phyloP scores from a whole-genome alignment of 2,797 vertebrate genomes.

The Myripristis murdjan region DNA sequence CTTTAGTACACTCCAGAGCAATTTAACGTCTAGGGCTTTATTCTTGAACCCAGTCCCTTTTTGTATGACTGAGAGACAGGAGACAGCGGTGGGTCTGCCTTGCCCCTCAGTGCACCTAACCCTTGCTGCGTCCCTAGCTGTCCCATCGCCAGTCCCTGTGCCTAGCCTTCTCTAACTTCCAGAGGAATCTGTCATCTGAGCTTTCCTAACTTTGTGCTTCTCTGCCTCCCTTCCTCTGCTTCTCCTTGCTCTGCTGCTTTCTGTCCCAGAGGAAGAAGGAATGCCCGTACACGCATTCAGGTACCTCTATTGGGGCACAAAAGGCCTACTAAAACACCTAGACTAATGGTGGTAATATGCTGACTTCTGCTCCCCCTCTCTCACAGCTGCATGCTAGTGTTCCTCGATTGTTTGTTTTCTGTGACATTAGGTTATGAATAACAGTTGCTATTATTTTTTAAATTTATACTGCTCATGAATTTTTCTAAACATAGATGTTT shows the following conservation, averaged over 20 bases:
- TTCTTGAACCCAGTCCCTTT: slow-evolving; percentile 46
- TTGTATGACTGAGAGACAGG: slow-evolving; percentile 37
- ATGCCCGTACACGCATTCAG: slow-evolving; percentile 98
- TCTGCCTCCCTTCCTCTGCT: slow-evolving; percentile 91
- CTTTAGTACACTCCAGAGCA: slow-evolving; percentile 54
- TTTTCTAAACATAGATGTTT: slow-evolving; percentile 15
- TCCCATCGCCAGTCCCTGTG: slow-evolving; percentile 61
- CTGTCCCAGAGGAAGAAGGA: slow-evolving; percentile 99
- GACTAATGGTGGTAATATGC: slow-evolving; percentile 16
- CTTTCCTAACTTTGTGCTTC: slow-evolving; percentile 80
- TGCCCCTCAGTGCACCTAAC: slow-evolving; percentile 46
- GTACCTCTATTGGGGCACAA: slow-evolving; percentile 85
- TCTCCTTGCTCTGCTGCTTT: slow-evolving; percentile 91
- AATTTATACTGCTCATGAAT: slow-evolving; percentile 10
- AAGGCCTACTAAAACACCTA: slow-evolving; percentile 28
- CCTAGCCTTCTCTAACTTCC: slow-evolving; percentile 58
- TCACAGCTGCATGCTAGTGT: slow-evolving; percentile 8
- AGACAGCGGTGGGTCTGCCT: slow-evolving; percentile 54
- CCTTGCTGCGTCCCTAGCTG: slow-evolving; percentile 68
- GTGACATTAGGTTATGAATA: slow-evolving; percentile 5
- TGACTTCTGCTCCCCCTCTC: slow-evolving; percentile 36
- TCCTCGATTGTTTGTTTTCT: slow-evolving; percentile 22
- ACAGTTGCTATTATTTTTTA: slow-evolving; percentile 14
- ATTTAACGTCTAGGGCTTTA: slow-evolving; percentile 48
- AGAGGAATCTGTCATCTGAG: slow-evolving; percentile 41